A percentile compares a stretch with the other conserved stretches of the same genome.
Conservation (phyloP, 2,113 vertebrate species). For the Hypomesus transpacificus region DNA sequence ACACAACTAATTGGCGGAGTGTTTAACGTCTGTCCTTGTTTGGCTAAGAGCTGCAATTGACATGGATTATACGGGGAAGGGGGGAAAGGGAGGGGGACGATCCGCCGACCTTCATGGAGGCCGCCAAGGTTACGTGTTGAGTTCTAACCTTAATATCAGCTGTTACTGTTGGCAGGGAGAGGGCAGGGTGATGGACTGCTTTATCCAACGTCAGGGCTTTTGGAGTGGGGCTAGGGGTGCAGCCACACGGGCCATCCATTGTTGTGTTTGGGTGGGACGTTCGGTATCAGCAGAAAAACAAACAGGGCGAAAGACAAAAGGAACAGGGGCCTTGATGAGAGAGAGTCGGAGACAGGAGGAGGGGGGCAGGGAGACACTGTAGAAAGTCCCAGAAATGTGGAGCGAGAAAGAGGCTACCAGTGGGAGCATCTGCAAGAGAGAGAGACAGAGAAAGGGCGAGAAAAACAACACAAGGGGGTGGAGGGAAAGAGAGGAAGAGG, state of each 20-base stretch:
- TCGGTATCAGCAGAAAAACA: constrained; percentile 60
- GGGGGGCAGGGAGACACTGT: too few species aligned
- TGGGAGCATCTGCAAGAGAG: too few species aligned
- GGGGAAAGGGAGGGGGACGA: constrained; percentile 7
- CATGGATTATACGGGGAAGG: constrained; percentile 31
- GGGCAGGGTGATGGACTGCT: constrained; percentile 52
- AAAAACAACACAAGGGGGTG: too few species aligned
- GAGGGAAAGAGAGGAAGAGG: constrained; percentile 1
- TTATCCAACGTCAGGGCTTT: constrained; percentile 56
- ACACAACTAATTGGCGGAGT: constrained; percentile 53
- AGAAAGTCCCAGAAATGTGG: too few species aligned
- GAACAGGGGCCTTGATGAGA: too few species aligned
- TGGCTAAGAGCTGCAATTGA: constrained; percentile 41
- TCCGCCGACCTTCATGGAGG: constrained; percentile 37
- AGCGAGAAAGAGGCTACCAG: too few species aligned
- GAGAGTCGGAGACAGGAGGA: too few species aligned
- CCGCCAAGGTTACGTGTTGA: constrained; percentile 54
- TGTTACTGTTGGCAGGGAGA: constrained; percentile 46
- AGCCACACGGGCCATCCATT: constrained; percentile 51
- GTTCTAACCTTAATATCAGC: constrained; percentile 57
- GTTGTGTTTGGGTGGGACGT: constrained; percentile 34
- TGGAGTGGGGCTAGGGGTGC: constrained; percentile 47
- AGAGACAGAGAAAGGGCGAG: too few species aligned
- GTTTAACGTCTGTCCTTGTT: constrained; percentile 51
- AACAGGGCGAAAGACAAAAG: constrained; percentile 33